Conservation (phyloP, 2,888 invertebrate species). For the Oxycera nigricornis region DNA sequence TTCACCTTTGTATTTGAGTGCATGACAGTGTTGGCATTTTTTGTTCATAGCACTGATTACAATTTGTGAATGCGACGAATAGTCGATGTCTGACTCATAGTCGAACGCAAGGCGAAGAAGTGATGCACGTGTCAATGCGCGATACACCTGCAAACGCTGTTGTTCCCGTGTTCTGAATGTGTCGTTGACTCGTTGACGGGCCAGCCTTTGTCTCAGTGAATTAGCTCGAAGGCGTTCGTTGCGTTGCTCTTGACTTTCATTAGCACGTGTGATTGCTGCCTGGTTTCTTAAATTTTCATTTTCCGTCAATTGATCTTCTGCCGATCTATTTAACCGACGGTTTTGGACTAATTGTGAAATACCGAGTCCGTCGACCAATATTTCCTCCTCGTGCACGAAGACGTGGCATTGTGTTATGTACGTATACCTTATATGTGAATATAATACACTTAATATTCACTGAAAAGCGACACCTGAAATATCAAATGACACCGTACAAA, state of each 20-base stretch:
- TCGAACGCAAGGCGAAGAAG: slow-evolving; percentile 49
- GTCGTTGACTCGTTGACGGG: not conserved
- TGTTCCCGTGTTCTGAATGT: not conserved
- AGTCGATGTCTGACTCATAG: slow-evolving; percentile 51
- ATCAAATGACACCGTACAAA: no score
- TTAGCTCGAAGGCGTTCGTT: no score
- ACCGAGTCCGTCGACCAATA: no score
- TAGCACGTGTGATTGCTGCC: not conserved
- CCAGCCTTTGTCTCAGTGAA: not conserved
- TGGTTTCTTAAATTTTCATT: not conserved
- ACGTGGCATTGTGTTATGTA: no score
- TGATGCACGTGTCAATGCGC: slow-evolving; percentile 26
- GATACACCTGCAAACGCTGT: not conserved
- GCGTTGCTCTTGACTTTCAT: not conserved
- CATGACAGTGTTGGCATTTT: slow-evolving; percentile 54
- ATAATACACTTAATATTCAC: no score
- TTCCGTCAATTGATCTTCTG: no score
- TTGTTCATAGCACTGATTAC: slow-evolving; percentile 53
- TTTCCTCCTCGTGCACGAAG: no score
- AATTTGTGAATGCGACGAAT: no score
- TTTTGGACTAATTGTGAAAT: no score
- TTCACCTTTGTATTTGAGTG: slow-evolving; percentile 55
- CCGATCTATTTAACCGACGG: no score
- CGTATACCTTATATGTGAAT: no score
- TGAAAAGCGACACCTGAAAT: no score